These are phyloP conservation scores for Peromyscus maniculatus DNA, from an alignment of 2,113 vertebrate species.

Conservation along the genomic window DNA sequence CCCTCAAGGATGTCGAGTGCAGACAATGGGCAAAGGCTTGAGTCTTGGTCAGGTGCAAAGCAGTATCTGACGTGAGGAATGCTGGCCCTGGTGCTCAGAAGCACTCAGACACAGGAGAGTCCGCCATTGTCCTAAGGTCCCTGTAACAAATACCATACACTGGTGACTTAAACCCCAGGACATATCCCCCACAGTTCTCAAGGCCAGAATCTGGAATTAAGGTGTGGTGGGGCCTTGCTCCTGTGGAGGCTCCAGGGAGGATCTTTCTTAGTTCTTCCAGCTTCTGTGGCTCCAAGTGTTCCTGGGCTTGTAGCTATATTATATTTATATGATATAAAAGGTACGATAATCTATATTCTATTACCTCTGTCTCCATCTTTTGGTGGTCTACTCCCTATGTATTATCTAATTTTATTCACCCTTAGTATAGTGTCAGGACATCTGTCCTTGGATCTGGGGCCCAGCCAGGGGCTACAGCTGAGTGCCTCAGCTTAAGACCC, in stretches of 20 bases:
- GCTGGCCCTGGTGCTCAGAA: background rate
- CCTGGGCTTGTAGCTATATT: too few species aligned
- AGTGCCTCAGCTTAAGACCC: background rate
- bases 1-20: background rate
- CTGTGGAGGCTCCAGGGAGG: background rate
- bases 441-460: background rate
- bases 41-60: background rate
- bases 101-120: background rate
- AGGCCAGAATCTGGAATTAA: background rate
- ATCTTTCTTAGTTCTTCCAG: background rate
- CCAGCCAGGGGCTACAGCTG: background rate
- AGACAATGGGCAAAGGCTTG: background rate
- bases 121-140: background rate
- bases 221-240: too few species aligned
- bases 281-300: background rate
- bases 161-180: too few species aligned
- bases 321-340: too few species aligned
- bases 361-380: background rate
- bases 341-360: too few species aligned
- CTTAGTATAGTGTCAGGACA: too few species aligned
- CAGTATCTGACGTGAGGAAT: background rate
- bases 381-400: background rate
- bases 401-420: background rate
- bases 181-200: background rate
- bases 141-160: background rate